These are phyloP conservation scores for Zosterops japonicus DNA, from an alignment of 2,113 vertebrate species.

Conservation along the genomic window DNA sequence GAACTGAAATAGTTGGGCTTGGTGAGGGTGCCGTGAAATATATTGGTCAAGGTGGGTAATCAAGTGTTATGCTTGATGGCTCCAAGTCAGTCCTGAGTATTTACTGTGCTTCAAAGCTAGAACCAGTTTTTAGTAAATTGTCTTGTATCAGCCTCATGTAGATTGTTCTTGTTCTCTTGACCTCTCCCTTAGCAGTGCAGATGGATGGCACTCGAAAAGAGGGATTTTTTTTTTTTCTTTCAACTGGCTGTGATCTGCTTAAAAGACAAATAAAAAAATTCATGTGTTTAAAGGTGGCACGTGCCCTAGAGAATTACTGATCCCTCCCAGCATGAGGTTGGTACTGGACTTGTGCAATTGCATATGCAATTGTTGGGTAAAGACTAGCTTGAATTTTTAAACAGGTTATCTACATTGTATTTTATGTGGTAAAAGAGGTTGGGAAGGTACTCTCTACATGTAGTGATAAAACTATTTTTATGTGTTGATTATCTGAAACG, in stretches of 20 bases:
- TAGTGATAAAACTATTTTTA: not conserved
- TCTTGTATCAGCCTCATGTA: not conserved
- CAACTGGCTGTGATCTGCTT: not conserved
- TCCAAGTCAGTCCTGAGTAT: not conserved
- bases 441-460: not conserved
- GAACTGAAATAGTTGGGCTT: not conserved
- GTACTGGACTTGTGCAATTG: not conserved
- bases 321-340: not conserved
- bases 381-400: not conserved
- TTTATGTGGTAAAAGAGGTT: not conserved
- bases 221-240: not conserved
- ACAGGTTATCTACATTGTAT: not conserved
- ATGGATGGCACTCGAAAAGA: not conserved
- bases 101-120: not conserved
- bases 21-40: not conserved
- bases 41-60: not conserved
- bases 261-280: not conserved
- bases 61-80: not conserved
- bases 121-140: not conserved
- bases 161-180: not conserved
- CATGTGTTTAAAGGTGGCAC: not conserved
- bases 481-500: not conserved
- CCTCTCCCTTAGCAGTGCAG: not conserved
- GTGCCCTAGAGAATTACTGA: not conserved
- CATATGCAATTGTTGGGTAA: not conserved